Evolutionary conservation across 2,113 vertebrate genomes (phyloP).

Genomic region (Chinchilla lanigera): DNA sequence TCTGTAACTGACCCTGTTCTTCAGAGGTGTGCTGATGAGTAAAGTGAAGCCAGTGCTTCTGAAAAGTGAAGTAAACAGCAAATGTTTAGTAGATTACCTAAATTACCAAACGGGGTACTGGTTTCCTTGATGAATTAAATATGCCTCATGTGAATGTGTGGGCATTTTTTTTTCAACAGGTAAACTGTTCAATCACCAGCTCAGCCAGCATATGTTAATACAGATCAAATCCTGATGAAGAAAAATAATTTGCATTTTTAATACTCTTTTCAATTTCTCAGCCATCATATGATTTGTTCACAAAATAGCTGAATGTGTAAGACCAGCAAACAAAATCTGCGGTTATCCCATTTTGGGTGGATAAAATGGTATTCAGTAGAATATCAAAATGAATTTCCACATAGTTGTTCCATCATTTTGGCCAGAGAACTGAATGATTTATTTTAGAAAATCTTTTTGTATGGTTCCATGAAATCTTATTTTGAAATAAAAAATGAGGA

Average conservation of each 20-base stretch:
- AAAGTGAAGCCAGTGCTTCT: not conserved
- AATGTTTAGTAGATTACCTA: constrained; percentile 61
- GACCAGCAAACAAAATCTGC: not conserved
- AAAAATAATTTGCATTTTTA: constrained; percentile 54
- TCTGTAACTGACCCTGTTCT: not conserved
- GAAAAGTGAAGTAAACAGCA: constrained; percentile 53
- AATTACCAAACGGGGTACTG: constrained; percentile 42
- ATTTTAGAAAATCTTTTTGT: constrained; percentile 6
- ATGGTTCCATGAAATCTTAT: not conserved
- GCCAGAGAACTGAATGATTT: not conserved
- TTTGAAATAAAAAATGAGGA: constrained; percentile 5
- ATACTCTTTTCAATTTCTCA: constrained; percentile 10
- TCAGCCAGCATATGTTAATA: not conserved
- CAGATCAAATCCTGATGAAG: constrained; percentile 39
- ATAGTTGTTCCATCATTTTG: constrained; percentile 34
- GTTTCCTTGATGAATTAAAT: constrained; percentile 65
- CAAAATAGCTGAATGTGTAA: not conserved
- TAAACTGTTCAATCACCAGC: constrained; percentile 52
- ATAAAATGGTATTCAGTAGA: not conserved
- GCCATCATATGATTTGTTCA: not conserved
- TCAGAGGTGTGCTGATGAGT: not conserved
- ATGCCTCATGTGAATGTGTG: constrained; percentile 34
- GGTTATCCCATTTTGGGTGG: not conserved
- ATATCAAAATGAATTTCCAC: constrained; percentile 7
- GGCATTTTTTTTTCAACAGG: constrained; percentile 48